Conservation (phyloP, 2,113 vertebrate genomes). For the Equus quagga region DNA sequence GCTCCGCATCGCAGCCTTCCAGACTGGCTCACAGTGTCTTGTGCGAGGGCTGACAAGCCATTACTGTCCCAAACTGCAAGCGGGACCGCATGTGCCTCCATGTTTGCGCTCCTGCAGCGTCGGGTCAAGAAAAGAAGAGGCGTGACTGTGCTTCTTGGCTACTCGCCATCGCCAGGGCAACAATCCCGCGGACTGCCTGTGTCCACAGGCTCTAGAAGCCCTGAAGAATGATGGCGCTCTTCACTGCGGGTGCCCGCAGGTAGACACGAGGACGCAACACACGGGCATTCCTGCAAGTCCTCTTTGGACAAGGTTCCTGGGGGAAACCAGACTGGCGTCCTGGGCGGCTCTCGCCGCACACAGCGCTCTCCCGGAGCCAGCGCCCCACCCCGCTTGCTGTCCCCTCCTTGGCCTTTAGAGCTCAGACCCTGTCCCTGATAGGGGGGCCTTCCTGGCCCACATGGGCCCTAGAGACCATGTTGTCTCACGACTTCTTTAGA, state of each 20-base stretch:
- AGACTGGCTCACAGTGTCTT: background rate
- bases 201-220: background rate
- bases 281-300: background rate
- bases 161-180: background rate
- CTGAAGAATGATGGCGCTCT: background rate
- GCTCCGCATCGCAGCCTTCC: background rate
- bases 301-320: background rate
- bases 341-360: too few species aligned
- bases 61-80: background rate
- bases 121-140: background rate
- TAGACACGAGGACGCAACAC: background rate
- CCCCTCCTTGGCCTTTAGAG: background rate
- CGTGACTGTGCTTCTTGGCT: background rate
- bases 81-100: accelerated
- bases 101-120: background rate
- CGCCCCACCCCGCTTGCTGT: background rate
- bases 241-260: background rate
- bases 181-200: background rate
- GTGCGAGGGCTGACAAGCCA: background rate
- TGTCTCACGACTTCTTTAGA: background rate
- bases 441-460: accelerated
- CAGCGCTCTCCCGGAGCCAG: too few species aligned
- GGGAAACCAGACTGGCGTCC: too few species aligned
- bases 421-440: background rate
- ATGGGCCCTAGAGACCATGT: background rate